These are phyloP conservation scores for Drosophila leontia DNA, from an alignment of 1,140 invertebrate genomes.

Conservation along the genomic window DNA sequence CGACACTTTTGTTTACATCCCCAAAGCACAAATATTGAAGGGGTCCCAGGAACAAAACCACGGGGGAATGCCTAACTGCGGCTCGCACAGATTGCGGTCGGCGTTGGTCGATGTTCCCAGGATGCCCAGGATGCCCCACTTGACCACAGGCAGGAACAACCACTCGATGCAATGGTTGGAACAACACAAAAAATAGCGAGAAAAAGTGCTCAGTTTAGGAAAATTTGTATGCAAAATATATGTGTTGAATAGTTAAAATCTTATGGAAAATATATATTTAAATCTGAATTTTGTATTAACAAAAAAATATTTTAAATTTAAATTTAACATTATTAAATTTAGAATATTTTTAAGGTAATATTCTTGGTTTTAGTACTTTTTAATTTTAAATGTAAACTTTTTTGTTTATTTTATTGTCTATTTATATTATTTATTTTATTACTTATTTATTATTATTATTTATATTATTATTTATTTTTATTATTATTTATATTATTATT, in stretches of 20 bases:
- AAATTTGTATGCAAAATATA: not conserved
- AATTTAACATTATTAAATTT: not conserved
- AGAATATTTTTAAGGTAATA: not conserved
- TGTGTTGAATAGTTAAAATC: not conserved
- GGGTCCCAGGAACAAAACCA: not conserved
- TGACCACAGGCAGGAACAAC: slow-evolving; percentile 9
- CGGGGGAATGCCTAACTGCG: slow-evolving; percentile 12
- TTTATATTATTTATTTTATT: too few species aligned
- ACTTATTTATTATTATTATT: too few species aligned
- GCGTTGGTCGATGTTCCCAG: slow-evolving; percentile 19
- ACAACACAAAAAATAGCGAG: not conserved
- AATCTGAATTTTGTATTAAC: too few species aligned
- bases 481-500: too few species aligned
- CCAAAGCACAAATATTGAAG: slow-evolving; percentile 34
- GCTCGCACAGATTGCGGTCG: slow-evolving; percentile 31
- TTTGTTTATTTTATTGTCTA: too few species aligned
- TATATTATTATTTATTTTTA: too few species aligned
- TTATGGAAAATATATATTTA: too few species aligned
- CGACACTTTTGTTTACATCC: slow-evolving; percentile 59
- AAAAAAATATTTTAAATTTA: too few species aligned
- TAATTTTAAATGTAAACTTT: not conserved
- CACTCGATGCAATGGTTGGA: not conserved
- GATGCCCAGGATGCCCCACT: slow-evolving; percentile 20
- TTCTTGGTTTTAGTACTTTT: not conserved
- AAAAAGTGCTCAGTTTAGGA: slow-evolving; percentile 1